These are phyloP conservation scores for Desmophyllum pertusum DNA, from an alignment of 92 coral and sea anemone genomes.

Conservation along the genomic window DNA sequence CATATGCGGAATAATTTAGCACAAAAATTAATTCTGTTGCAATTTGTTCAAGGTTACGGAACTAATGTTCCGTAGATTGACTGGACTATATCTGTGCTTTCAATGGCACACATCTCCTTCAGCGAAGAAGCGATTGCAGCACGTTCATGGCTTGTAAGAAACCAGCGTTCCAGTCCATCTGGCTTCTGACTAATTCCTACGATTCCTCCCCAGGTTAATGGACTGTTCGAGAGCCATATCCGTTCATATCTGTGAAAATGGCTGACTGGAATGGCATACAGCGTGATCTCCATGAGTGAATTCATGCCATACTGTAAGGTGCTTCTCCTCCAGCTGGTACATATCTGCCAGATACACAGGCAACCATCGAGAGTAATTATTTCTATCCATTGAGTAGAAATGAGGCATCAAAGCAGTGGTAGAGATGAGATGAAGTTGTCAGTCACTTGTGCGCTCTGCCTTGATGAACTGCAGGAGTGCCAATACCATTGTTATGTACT, in stretches of 20 bases:
- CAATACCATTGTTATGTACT: constrained; percentile 37
- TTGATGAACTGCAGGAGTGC: constrained; percentile 48
- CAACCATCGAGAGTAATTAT: constrained; percentile 49
- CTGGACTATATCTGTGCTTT: too few relatives aligned
- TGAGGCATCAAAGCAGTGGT: constrained; percentile 55
- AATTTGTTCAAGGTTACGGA: too few relatives aligned
- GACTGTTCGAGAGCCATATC: constrained; percentile 6
- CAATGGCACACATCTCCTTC: too few relatives aligned
- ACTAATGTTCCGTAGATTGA: too few relatives aligned
- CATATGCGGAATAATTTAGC: too few relatives aligned
- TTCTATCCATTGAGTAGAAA: constrained; percentile 59
- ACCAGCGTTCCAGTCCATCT: too few relatives aligned
- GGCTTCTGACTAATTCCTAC: too few relatives aligned
- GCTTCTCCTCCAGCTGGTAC: constrained; percentile 20
- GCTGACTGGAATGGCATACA: constrained; percentile 51
- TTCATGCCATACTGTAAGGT: constrained; percentile 39
- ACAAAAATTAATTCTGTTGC: too few relatives aligned
- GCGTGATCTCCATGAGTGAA: constrained; percentile 35
- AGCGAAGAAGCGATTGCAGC: too few relatives aligned
- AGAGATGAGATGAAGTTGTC: constrained; percentile 54
- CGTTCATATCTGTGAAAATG: constrained; percentile 37
- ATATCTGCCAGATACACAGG: constrained; percentile 57
- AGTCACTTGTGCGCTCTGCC: constrained; percentile 55
- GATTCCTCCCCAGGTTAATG: too few relatives aligned
- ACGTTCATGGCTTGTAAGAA: too few relatives aligned